phyloP scores from a whole-genome alignment of 2,797 vertebrate species.

The Lithobates pipiens region DNA sequence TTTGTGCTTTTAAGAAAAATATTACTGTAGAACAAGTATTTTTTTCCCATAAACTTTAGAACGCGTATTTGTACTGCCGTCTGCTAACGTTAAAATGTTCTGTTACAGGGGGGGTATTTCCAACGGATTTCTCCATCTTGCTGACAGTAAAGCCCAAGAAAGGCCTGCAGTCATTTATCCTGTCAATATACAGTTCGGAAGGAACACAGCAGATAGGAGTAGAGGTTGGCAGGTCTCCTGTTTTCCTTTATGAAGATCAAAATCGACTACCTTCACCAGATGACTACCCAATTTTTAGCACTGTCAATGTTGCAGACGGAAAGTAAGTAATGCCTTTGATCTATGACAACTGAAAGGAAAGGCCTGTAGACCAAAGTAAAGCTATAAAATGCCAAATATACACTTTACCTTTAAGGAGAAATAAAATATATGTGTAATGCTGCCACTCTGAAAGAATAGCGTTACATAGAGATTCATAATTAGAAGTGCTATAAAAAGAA shows the following conservation, averaged over 20 bases:
- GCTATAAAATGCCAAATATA: too few relatives aligned
- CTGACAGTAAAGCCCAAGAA: constrained; percentile 92
- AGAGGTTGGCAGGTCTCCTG: constrained; percentile 92
- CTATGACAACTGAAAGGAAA: too few relatives aligned
- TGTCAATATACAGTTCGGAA: constrained; percentile 92
- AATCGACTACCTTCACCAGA: constrained; percentile 90
- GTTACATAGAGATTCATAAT: too few relatives aligned
- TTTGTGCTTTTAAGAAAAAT: not conserved
- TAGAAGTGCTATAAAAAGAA: too few relatives aligned
- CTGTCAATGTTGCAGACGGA: constrained; percentile 92
- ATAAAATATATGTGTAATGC: too few relatives aligned
- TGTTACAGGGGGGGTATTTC: constrained; percentile 85
- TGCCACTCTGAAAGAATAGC: too few relatives aligned
- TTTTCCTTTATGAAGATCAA: constrained; percentile 96
- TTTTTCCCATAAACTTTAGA: too few relatives aligned
- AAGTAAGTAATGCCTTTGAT: constrained; percentile 82
- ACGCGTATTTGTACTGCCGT: not conserved
- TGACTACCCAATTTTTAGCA: constrained; percentile 92
- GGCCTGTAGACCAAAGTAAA: too few relatives aligned
- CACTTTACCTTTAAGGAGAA: too few relatives aligned
- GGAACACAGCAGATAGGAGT: constrained; percentile 94
- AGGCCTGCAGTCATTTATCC: constrained; percentile 92
- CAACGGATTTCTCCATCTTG: constrained; percentile 96
- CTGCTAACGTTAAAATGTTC: not conserved
- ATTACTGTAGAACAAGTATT: not conserved